Base-by-base conservation (phyloP, 1,140 invertebrate genomes). In the Venustaconcha ellipsiformis region DNA sequence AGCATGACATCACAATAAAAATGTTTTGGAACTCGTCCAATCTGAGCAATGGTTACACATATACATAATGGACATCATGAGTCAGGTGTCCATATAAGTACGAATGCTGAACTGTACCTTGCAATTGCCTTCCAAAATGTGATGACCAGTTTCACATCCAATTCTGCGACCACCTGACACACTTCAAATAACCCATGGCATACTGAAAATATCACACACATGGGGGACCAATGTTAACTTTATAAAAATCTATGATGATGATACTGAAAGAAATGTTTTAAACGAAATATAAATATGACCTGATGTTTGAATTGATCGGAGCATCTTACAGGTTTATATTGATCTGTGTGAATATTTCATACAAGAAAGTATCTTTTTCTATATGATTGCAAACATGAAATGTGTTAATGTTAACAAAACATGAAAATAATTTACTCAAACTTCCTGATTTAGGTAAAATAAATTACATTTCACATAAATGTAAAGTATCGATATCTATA, bases 91-190 rank as follows among this genome's bases (percentile, higher is more conserved):
- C 37, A 48, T 48, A 48, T 48, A 48, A 6, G 11, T 8, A 48
- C 6, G 4, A 48, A 48, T 48, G 37, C 37, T 48, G 37, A 48
- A 48, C 37, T 48, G 37, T 65, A 69, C 84, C 81, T 85, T 5
- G 85, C 85, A 55, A 87, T 79, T 15, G 82, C 74, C 72, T 87
- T 88, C 87, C 85, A 88, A 26, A 87, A 67, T 48, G 83, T 84
- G 26, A 87, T 77, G n/a, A 84, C 80, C 17, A 88, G 70, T 60
- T 87, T 87, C 20, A 88, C 76, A 72, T 88, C 87, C n/a, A 88
- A 80, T 4, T 76, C 78, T n/a, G 85, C 80, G 2, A 87, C 87
- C 17, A 87, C 66, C 62, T 80, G 78, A 80, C 87, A 86, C 20
- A 88, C 73, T 30, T 83, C 78, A 82, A 85, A 87, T 72, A 88